Conservation (phyloP, 2,113 vertebrate genomes). For the Thinocorus orbignyianus region DNA sequence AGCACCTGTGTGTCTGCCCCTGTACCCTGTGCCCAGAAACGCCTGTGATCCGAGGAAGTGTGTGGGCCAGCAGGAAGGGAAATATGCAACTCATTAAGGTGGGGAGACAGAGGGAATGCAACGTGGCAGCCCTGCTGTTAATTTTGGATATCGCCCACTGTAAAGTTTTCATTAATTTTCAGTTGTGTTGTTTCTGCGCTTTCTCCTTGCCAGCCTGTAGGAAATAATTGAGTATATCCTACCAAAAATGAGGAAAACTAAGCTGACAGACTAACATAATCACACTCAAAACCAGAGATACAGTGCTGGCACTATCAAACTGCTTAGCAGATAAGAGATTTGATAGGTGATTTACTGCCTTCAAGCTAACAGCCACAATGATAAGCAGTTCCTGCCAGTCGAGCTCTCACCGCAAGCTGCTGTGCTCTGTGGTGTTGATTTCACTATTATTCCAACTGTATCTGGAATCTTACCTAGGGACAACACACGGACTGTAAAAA, state of each 20-base stretch:
- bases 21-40: not conserved
- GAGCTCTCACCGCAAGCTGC: not conserved
- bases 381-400: not conserved
- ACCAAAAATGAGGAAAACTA: not conserved
- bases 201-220: not conserved
- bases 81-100: not conserved
- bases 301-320: not conserved
- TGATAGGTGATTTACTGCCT: not conserved
- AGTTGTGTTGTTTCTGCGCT: not conserved
- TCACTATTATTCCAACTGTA: not conserved
- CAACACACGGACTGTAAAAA: not conserved
- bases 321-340: not conserved
- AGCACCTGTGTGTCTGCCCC: not conserved
- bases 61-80: not conserved
- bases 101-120: not conserved
- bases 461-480: not conserved
- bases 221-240: not conserved
- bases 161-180: not conserved
- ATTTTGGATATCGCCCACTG: not conserved
- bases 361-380: not conserved
- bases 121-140: not conserved
- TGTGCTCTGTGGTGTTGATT: not conserved
- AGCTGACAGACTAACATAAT: not conserved
- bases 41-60: not conserved
- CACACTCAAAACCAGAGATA: not conserved